Percentiles rank a stretch among this genome's conserved stretches.
phyloP scores from a whole-genome alignment of 2,797 vertebrate genomes.

The Halcyon smyrnensis region DNA sequence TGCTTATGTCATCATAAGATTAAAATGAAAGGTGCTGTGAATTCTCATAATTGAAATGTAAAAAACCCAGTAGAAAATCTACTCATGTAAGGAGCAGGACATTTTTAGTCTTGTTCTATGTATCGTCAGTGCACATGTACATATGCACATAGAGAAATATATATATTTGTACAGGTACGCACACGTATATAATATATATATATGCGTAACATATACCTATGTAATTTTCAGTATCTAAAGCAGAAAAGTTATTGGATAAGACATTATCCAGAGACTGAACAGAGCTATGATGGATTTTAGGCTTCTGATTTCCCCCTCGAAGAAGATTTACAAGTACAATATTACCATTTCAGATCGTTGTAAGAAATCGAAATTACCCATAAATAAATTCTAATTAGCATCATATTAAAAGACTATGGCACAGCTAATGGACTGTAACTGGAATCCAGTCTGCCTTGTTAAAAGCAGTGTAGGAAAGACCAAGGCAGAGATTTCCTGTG shows the following conservation, averaged over 20 bases:
- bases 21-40: background rate
- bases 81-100: background rate
- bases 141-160: background rate
- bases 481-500: background rate
- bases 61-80: background rate
- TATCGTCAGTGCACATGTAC: background rate
- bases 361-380: background rate
- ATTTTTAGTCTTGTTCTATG: background rate
- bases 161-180: rapidly evolving
- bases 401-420: background rate
- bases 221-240: background rate
- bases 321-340: background rate
- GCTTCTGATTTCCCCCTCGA: background rate
- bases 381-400: background rate
- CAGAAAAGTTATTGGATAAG: background rate
- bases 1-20: background rate
- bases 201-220: background rate
- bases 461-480: background rate
- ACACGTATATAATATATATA: too few relatives aligned
- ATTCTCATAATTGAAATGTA: background rate
- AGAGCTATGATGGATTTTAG: background rate
- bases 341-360: background rate
- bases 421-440: background rate
- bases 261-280: background rate
- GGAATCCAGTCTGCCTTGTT: background rate